phyloP scores from a whole-genome alignment of 2,797 vertebrate species.

The Scomberomorus guttatus region DNA sequence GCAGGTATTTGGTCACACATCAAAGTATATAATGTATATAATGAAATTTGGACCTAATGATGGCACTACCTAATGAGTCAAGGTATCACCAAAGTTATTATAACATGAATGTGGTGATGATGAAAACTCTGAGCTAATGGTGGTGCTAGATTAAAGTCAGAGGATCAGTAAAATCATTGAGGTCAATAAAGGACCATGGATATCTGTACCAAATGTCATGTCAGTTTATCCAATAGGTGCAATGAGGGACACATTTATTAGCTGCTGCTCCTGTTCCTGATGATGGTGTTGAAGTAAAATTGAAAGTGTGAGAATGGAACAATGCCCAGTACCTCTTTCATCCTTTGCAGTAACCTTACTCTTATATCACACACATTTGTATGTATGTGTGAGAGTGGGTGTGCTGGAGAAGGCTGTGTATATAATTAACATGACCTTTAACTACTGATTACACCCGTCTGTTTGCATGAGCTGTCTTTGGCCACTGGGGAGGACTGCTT shows the following conservation, averaged over 20 bases:
- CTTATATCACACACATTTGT: background rate
- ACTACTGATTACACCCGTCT: conserved; percentile 50
- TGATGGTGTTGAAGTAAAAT: no score
- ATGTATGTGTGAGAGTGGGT: background rate
- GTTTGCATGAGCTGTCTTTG: conserved; percentile 50
- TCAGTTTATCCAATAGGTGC: background rate
- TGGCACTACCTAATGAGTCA: no score
- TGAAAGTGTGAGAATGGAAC: background rate
- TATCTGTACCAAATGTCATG: background rate
- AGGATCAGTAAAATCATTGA: no score
- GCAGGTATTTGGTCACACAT: background rate
- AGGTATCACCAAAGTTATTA: background rate
- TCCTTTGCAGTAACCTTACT: background rate
- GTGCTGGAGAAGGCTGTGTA: background rate
- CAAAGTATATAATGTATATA: background rate
- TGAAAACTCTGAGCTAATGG: no score
- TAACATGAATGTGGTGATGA: background rate
- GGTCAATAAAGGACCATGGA: background rate
- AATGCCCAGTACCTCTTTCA: background rate
- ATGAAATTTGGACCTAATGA: background rate
- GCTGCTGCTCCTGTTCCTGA: no score
- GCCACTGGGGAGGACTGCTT: conserved; percentile 25
- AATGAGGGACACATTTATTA: no score
- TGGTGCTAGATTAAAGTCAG: no score
- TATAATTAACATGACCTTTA: conserved; percentile 69